phyloP scores from a whole-genome alignment of 2,113 vertebrate genomes.

The Opisthocomus hoazin region DNA sequence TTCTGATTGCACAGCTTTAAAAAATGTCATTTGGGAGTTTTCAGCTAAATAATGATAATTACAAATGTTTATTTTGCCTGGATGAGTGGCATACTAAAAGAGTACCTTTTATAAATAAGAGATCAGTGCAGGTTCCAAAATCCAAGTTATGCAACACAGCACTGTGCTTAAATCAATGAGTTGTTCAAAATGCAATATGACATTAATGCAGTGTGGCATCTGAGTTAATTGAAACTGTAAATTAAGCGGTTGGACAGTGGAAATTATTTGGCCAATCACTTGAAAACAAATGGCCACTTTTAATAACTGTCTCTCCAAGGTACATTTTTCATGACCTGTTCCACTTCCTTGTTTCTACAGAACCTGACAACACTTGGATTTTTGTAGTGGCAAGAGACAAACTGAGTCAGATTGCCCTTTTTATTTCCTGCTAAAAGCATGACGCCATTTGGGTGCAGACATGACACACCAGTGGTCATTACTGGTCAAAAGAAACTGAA shows the following conservation, averaged over 20 bases:
- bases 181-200: background rate
- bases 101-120: background rate
- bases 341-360: background rate
- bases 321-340: background rate
- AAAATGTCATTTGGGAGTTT: background rate
- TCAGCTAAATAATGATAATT: background rate
- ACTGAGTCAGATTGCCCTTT: background rate
- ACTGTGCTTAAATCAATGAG: background rate
- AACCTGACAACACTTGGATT: background rate
- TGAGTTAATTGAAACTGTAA: background rate
- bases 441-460: background rate
- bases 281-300: background rate
- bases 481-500: background rate
- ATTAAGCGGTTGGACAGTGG: background rate
- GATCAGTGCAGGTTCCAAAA: background rate
- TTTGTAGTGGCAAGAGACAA: background rate
- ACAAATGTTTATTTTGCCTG: background rate
- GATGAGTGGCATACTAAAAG: background rate
- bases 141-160: background rate
- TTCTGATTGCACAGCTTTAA: background rate
- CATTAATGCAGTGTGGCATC: background rate
- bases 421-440: background rate
- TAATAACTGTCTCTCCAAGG: background rate
- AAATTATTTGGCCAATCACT: background rate
- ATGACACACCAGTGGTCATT: background rate